phyloP scores from a whole-genome alignment of 2,888 invertebrate genomes.

The Diplazon laetatorius region DNA sequence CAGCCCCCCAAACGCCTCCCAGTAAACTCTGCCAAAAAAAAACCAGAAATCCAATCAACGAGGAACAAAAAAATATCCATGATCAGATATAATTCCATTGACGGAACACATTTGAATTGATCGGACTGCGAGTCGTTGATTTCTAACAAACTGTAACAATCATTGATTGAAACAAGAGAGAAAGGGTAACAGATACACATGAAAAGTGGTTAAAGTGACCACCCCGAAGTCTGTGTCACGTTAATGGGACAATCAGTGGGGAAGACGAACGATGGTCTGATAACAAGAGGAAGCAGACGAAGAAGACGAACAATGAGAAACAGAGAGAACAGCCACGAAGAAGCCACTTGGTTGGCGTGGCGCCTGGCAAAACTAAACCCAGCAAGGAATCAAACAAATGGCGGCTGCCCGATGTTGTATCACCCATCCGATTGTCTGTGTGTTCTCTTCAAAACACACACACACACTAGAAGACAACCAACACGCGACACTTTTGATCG shows the following conservation, averaged over 20 bases:
- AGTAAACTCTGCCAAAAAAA: no score
- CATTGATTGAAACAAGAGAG: slow-evolving; percentile 16
- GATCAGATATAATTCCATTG: no score
- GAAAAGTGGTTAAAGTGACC: slow-evolving; percentile 39
- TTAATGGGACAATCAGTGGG: background rate
- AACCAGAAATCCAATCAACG: no score
- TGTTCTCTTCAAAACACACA: no score
- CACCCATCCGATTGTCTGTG: background rate
- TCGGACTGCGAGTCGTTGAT: no score
- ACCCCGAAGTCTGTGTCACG: slow-evolving; percentile 39
- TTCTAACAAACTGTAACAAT: no score
- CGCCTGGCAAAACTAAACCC: slow-evolving; percentile 33
- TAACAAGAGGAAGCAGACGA: background rate
- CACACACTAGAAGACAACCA: no score
- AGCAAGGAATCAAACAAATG: no score
- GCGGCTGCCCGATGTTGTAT: slow-evolving; percentile 41
- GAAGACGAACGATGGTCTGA: no score
- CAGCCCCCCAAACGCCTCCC: no score
- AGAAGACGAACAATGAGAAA: background rate
- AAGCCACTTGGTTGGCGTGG: slow-evolving; percentile 27
- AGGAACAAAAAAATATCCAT: no score
- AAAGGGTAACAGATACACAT: slow-evolving; percentile 6
- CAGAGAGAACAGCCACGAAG: background rate
- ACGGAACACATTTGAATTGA: no score
- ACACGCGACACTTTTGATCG: slow-evolving; percentile 78